Percentiles rank a stretch among this genome's conserved stretches.
These are phyloP conservation scores for Dolichopus griseipennis DNA, from an alignment of 2,888 invertebrate species.

Conservation along the genomic window DNA sequence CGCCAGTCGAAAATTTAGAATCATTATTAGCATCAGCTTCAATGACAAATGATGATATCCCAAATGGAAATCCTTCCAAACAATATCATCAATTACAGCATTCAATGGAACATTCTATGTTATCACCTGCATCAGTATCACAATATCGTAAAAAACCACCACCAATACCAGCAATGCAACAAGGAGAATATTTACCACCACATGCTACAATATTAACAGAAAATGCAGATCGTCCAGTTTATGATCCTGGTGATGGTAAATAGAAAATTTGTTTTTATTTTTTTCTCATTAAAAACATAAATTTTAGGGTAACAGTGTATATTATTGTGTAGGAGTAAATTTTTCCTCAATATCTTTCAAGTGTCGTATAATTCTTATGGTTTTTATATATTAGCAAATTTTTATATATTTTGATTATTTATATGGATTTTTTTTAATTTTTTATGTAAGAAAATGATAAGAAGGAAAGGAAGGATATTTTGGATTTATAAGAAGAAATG, in stretches of 20 bases:
- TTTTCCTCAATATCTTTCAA: too few relatives aligned
- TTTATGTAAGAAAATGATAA: too few relatives aligned
- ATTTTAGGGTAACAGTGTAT: too few relatives aligned
- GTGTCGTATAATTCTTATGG: too few relatives aligned
- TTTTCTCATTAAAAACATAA: too few relatives aligned
- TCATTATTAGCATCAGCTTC: neutral
- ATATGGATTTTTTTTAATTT: too few relatives aligned
- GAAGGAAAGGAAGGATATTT: too few relatives aligned
- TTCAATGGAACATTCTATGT: neutral
- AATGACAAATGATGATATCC: neutral
- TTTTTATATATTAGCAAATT: too few relatives aligned
- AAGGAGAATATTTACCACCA: neutral
- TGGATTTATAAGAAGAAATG: too few relatives aligned
- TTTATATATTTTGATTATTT: too few relatives aligned
- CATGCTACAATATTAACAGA: slow-evolving; percentile 14
- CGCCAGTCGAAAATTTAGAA: neutral
- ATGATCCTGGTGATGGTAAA: slow-evolving; percentile 43
- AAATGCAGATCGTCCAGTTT: slow-evolving; percentile 33
- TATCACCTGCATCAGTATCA: neutral
- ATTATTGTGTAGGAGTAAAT: too few relatives aligned
- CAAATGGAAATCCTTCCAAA: neutral
- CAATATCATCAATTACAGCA: neutral
- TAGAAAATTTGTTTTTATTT: slow-evolving; percentile 16
- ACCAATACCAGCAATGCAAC: neutral
- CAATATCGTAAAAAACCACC: neutral